Conservation (phyloP, 2,113 vertebrate species). For the Manacus vitellinus region DNA sequence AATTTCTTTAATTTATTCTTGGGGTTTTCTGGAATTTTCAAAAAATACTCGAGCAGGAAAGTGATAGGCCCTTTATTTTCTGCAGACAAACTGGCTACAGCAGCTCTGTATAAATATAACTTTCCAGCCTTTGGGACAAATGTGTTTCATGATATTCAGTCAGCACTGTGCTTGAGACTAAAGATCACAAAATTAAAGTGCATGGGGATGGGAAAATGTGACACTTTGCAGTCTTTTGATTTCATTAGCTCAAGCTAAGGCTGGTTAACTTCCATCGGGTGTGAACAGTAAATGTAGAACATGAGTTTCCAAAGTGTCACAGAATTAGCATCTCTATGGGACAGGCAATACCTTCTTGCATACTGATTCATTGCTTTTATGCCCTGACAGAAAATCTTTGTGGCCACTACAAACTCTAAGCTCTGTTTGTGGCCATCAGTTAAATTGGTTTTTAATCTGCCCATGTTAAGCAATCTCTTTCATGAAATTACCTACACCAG, state of each 20-base stretch:
- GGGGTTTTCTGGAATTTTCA: background rate
- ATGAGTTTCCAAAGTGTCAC: conserved; percentile 76
- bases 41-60: background rate
- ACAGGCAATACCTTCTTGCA: conserved; percentile 81
- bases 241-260: conserved; percentile 39
- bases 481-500: background rate
- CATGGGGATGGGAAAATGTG: conserved; percentile 14
- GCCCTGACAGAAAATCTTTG: conserved; percentile 85
- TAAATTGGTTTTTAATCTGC: conserved; percentile 74
- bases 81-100: background rate
- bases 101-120: background rate
- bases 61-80: background rate
- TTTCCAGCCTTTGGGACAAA: background rate
- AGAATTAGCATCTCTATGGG: conserved; percentile 90
- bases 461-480: background rate
- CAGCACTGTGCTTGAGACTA: background rate
- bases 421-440: conserved; percentile 77
- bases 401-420: conserved; percentile 81
- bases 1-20: background rate
- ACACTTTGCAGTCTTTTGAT: conserved; percentile 55
- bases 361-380: conserved; percentile 88
- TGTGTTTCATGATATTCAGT: background rate
- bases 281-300: conserved; percentile 83
- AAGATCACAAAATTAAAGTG: background rate
- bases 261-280: conserved; percentile 75